Evolutionary conservation across 1,140 invertebrate species (phyloP).

Genomic region (Sitophilus oryzae): DNA sequence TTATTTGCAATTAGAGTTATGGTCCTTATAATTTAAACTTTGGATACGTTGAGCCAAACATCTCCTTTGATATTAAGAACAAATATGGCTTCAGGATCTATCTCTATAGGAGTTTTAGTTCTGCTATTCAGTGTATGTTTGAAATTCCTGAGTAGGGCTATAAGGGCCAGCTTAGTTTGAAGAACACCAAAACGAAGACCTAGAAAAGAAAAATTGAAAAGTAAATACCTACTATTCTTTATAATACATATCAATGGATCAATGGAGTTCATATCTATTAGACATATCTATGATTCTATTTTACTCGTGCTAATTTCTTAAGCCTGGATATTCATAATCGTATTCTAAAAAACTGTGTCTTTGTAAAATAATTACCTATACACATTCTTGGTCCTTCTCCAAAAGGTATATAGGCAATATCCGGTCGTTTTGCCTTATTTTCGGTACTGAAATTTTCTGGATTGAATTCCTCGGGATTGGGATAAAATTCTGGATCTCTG

Average conservation of each 20-base stretch:
- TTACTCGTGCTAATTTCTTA: too few relatives aligned
- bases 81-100: not conserved
- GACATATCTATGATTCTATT: too few relatives aligned
- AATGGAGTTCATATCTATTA: not conserved
- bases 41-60: not conserved
- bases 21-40: too few relatives aligned
- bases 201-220: too few relatives aligned
- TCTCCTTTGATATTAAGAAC: not conserved
- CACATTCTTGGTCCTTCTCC: slow-evolving; percentile 2
- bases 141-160: not conserved
- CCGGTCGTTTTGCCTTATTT: slow-evolving; percentile 11
- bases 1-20: too few relatives aligned
- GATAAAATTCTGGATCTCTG: slow-evolving; percentile 54
- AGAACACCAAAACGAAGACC: not conserved
- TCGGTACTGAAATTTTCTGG: slow-evolving; percentile 52
- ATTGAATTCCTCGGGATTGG: slow-evolving; percentile 59
- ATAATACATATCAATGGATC: too few relatives aligned
- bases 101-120: not conserved
- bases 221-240: too few relatives aligned
- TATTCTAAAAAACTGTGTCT: too few relatives aligned
- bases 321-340: too few relatives aligned
- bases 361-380: too few relatives aligned
- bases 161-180: not conserved
- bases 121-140: not conserved
- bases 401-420: not conserved